These are phyloP conservation scores for Trachops cirrhosus DNA, from an alignment of 2,797 vertebrate genomes.

Conservation along the genomic window DNA sequence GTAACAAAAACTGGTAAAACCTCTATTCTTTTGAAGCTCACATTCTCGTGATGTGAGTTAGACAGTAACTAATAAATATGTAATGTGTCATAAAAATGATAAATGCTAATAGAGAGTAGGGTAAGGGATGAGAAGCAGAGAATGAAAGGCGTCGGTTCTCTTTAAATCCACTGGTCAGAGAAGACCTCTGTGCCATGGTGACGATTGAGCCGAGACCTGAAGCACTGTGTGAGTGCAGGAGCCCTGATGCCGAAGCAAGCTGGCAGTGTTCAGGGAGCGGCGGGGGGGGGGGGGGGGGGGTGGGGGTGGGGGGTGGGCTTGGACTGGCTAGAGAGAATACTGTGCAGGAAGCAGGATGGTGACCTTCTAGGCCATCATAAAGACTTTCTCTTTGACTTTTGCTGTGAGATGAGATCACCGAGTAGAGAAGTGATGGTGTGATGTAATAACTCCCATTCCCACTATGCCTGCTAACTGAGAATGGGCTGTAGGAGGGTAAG, in stretches of 20 bases:
- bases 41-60: neutral
- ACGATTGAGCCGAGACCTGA: neutral
- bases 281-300: no score
- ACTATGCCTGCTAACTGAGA: neutral
- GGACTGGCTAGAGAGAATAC: neutral
- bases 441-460: neutral
- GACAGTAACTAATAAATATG: neutral
- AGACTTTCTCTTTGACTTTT: conserved; percentile 2
- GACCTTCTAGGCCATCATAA: neutral
- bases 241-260: neutral
- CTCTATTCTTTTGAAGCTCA: neutral
- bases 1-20: neutral
- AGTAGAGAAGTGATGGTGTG: neutral
- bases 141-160: neutral
- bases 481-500: neutral
- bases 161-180: neutral
- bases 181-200: neutral
- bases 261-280: neutral
- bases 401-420: neutral
- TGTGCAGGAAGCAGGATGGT: neutral
- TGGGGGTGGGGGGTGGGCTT: no score
- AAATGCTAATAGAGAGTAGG: neutral
- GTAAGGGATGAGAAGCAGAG: neutral
- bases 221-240: neutral
- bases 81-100: neutral